Base-by-base conservation (phyloP, 1,140 invertebrate genomes). In the Triops longicaudatus region DNA sequence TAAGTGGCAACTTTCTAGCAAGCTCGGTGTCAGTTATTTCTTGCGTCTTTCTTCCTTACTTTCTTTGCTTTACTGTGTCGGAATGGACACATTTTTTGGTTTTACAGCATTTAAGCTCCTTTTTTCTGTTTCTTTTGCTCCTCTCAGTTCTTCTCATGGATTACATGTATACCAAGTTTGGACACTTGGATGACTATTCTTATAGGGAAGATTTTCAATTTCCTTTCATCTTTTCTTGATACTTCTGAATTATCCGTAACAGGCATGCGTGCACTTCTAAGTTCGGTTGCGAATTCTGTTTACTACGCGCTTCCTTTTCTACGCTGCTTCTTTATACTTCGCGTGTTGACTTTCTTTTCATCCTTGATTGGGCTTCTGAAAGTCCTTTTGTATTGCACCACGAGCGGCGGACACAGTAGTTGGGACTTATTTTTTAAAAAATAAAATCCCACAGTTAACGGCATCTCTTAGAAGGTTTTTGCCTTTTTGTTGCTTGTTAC, bases 261-360 rank as follows among this genome's bases (percentile, higher is more conserved):
- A 12, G 28, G 73, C 17, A 73, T 17, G 50, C 17, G 28, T 42
- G 37, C 6, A 73, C 12, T 31, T 73, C 37, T n/a, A n/a, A 73
- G 14, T 73, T n/a, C 26, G 1, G 26, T n/a, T 37, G 37, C 17
- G 26, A 26, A 22, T 37, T 26, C 12, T 17, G 17, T 22, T 78
- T 43, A 75, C 10, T n/a, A 17, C 10, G 22, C 0, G 14, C 22
- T 63, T 63, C 43, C 2, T 44, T 17, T 79, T 79, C 28, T 43
- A 73, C 26, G 41, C 37, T 74, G 17, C 79, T 81, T 43, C n/a
- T 79, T 31, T 73, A 78, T 22, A 31, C 28, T 50, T 75, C 44
- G 74, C 31, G 22, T 26, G 42, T 17, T 78, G 37, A n/a, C 44
- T 27, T 78, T 78, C 26, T 37, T 17, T 63, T 75, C 77, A 73